Percentiles rank a stretch among this genome's conserved stretches.
These are phyloP conservation scores for Bolborhynchus lineola DNA, from an alignment of 2,113 vertebrate genomes.

Conservation along the genomic window DNA sequence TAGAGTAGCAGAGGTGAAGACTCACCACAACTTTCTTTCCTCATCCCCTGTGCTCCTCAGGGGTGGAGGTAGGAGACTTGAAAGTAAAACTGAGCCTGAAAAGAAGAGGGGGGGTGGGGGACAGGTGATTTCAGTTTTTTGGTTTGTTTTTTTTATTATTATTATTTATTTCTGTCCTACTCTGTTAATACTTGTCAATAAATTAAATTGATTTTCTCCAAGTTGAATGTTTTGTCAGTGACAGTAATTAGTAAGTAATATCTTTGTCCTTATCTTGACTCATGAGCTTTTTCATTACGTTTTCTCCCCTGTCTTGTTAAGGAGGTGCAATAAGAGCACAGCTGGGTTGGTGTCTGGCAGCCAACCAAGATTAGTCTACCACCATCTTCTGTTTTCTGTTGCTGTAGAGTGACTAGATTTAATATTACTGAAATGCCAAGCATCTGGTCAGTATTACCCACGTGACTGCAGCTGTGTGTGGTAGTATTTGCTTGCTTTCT, in stretches of 20 bases:
- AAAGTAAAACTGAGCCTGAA: background rate
- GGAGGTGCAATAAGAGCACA: background rate
- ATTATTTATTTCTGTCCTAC: background rate
- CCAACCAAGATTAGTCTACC: background rate
- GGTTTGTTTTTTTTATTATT: background rate
- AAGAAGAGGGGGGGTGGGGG: background rate
- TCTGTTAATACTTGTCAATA: background rate
- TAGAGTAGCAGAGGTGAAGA: background rate
- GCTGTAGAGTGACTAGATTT: background rate
- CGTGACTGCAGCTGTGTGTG: rapidly evolving
- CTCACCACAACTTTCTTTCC: background rate
- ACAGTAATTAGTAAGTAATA: background rate
- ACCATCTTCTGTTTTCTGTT: background rate
- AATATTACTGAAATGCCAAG: background rate
- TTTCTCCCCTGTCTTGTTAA: background rate
- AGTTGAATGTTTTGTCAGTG: background rate
- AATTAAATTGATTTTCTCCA: background rate
- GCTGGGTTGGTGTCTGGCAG: background rate
- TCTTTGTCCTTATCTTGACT: background rate
- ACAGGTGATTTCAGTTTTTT: background rate
- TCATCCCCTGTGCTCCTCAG: background rate
- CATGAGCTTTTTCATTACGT: background rate
- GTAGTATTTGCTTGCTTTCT: background rate
- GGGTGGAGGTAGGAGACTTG: background rate
- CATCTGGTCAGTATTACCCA: background rate